Evolutionary conservation across 1,140 invertebrate species (phyloP), one percentile per base, ranked within the genome.

Genomic region (Polyergus mexicanus): DNA sequence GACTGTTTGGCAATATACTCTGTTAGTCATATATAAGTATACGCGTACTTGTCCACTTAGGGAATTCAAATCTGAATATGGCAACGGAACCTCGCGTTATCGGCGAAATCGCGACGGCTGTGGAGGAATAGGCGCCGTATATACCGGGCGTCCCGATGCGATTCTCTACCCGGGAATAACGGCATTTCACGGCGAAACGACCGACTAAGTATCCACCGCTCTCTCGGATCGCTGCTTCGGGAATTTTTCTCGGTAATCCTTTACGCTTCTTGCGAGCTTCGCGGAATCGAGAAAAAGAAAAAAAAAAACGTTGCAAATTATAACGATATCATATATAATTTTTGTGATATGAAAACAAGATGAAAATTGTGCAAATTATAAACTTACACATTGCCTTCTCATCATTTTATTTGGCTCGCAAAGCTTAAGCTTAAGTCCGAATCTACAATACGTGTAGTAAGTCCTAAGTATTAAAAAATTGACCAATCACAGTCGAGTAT

Each of bases 31-130:
- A 51, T 86, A 88, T 72, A 28, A 28, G 25, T 28, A 75, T 90
- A 85, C 72, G 78, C 91, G 84, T 89, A 86, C 85, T 85, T 90
- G 83, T 66, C 81, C 86, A 88, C 85, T 89, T 85, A 72, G 87
- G 72, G 86, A 90, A 91, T 92, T 88, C 88, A 54, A 90, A 86
- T 47, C 86, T 86, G 87, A 87, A 56, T 77, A 91, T 85, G 91
- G 91, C 85, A 25, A 89, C 66, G 38, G 88, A 80, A 84, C 77
- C 84, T 86, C 76, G 85, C 16, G 78, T 85, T 91, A 90, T 91
- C 77, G 74, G 58, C 47, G 65, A 63, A 85, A 91, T 83, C 84
- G 47, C 47, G 66, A 85, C 78, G 72, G 25, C 38, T 5, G 25
- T 58, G 58, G 22, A 69, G 65, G 13, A 51, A 69, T 58, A 35